phyloP scores from a whole-genome alignment of 2,113 vertebrate species.

The Carassius carassius region DNA sequence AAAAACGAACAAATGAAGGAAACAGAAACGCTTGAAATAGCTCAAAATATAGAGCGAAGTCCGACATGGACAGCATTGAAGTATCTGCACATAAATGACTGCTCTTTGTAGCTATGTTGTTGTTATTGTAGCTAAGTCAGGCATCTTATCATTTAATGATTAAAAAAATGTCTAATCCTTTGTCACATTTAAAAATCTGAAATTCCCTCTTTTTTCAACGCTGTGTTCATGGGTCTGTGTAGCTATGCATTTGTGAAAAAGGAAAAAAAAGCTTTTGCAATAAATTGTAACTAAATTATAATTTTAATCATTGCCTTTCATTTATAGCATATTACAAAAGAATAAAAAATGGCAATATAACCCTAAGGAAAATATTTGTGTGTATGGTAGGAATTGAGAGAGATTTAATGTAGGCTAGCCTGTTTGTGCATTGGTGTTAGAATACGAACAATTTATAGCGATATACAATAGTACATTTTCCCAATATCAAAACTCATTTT shows the following conservation, averaged over 20 bases:
- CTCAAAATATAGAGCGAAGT: not conserved
- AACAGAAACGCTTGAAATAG: not conserved
- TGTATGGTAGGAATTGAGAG: not conserved
- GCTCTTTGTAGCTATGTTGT: not conserved
- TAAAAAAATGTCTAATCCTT: not conserved
- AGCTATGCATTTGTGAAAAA: not conserved
- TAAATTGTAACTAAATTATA: not conserved
- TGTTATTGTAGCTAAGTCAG: too few relatives aligned
- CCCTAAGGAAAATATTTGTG: not conserved
- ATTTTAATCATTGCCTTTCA: not conserved
- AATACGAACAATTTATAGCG: not conserved
- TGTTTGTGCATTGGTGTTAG: not conserved
- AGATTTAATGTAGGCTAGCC: not conserved
- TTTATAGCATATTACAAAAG: not conserved
- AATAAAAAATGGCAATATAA: not conserved
- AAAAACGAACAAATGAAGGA: slow-evolving; percentile 8
- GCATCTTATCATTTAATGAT: too few relatives aligned
- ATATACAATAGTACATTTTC: not conserved
- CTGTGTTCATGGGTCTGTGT: not conserved
- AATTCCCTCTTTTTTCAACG: not conserved
- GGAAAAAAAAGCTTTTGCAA: not conserved
- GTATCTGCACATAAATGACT: not conserved
- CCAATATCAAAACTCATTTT: not conserved
- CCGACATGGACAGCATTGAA: not conserved
- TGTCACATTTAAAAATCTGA: too few relatives aligned